These are phyloP conservation scores for Oreochromis aureus DNA, from an alignment of 2,113 vertebrate genomes.

Conservation along the genomic window DNA sequence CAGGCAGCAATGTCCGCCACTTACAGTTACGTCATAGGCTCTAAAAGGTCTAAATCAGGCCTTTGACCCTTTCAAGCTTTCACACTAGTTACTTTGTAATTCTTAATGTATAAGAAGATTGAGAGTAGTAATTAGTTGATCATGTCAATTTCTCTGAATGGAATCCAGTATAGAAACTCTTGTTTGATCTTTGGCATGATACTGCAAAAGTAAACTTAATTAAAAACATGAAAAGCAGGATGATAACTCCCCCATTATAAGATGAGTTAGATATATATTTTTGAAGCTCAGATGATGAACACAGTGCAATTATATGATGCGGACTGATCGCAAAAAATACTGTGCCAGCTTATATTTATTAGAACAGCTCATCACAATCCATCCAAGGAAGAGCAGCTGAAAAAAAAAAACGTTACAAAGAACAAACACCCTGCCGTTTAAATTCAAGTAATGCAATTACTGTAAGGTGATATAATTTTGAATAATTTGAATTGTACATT, in stretches of 20 bases:
- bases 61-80: background rate
- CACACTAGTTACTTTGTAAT: background rate
- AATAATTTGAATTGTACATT: background rate
- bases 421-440: background rate
- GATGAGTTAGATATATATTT: background rate
- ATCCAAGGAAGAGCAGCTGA: too few relatives aligned
- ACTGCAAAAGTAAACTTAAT: background rate
- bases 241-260: background rate
- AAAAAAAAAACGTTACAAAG: too few relatives aligned
- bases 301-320: too few relatives aligned
- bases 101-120: background rate
- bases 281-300: background rate
- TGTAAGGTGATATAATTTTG: background rate
- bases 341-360: background rate
- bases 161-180: background rate
- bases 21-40: accelerated
- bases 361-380: background rate
- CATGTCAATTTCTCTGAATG: background rate
- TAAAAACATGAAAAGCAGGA: background rate
- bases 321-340: too few relatives aligned
- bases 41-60: background rate
- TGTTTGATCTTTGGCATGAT: background rate
- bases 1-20: background rate
- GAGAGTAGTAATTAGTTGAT: background rate
- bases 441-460: background rate